Percentiles rank a stretch among this genome's conserved stretches.
These are phyloP conservation scores for Mormyrus hasselquistii DNA, from an alignment of 2,797 vertebrate species.

Conservation along the genomic window DNA sequence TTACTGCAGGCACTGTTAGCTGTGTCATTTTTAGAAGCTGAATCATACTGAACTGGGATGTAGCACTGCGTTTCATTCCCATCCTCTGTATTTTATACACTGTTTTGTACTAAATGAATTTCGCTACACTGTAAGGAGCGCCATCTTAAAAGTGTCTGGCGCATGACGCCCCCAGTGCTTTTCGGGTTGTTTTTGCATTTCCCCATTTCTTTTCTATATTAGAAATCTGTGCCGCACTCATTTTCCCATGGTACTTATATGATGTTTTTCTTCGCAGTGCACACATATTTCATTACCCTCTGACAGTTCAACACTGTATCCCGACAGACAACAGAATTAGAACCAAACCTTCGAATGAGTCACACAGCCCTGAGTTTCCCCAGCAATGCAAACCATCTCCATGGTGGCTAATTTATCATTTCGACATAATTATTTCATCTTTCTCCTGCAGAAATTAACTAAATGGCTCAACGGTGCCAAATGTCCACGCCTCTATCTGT, in stretches of 20 bases:
- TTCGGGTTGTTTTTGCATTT: background rate
- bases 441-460: background rate
- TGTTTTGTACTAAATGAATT: background rate
- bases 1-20: background rate
- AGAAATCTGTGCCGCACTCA: background rate
- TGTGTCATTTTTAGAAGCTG: background rate
- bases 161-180: background rate
- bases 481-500: background rate
- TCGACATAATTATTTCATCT: background rate
- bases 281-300: background rate
- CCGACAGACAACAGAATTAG: background rate
- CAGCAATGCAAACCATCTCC: background rate
- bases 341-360: background rate
- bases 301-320: constrained; percentile 4
- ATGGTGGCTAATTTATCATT: background rate
- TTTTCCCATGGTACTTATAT: background rate
- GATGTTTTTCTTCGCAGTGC: background rate
- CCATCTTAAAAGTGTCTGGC: background rate
- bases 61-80: background rate
- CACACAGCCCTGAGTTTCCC: background rate
- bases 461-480: background rate
- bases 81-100: background rate
- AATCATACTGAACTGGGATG: background rate
- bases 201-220: background rate
- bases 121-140: background rate